Base-by-base conservation (phyloP, 1,140 invertebrate species). In the Nixonia krombeini region DNA sequence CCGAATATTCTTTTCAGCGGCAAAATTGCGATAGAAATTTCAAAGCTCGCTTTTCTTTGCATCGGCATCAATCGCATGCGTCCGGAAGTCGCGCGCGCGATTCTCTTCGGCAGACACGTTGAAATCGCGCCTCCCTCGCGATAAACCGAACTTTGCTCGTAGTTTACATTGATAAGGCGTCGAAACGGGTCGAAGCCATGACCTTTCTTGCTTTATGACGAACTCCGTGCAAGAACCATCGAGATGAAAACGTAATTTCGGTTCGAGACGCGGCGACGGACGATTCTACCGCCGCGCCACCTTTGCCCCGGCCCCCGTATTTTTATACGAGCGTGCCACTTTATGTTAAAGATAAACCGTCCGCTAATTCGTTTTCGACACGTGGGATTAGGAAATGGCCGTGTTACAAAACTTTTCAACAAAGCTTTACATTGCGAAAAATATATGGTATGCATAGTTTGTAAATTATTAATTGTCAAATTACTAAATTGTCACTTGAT, bases 141-240 rank as follows among this genome's bases (percentile, higher is more conserved):
- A 72, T 72, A 70, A 70, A 63, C 70, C 71, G 79, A 76, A 81
- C 79, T 81, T 81, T 81, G 78, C 64, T 73, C 79, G 57, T 64
- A 67, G 49, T 65, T 70, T 70, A 72, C 56, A 61, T 74, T 72
- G 79, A 81, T 81, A 81, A 81, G 53, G 67, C 71, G 67, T 64
- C 64, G 70, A 82, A 82, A 77, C 76, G 75, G 82, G 81, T 84
- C 82, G 77, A 72, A 83, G 80, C 80, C 82, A 63, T 82, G 79
- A 83, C 80, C 81, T 81, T 80, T 82, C 58, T 58, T 73, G 68
- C 65, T 72, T 75, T 74, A 71, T 70, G 69, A 70, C 72, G 47
- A 65, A 59, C 69, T n/a, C n/a, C n/a, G n/a, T n/a, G 46, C 17
- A 37, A 35, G 29, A 42, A 42, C 47, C 45, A 25, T 38, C 23